Evolutionary conservation across 2,797 vertebrate species (phyloP).

Genomic region (Liasis olivaceus): DNA sequence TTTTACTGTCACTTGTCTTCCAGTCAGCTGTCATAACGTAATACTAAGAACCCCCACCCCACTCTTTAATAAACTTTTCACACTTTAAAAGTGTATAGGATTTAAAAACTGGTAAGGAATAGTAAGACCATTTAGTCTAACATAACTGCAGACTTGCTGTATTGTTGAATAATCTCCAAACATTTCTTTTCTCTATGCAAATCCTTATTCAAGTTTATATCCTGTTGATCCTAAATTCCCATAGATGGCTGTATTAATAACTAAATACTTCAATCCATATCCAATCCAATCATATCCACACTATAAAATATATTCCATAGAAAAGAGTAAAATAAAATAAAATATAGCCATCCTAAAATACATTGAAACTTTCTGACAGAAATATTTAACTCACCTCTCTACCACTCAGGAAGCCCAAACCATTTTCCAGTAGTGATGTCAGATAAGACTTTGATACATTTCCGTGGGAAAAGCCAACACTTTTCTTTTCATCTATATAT

Average conservation of each 20-base stretch:
- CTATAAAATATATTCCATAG: not conserved
- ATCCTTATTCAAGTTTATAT: not conserved
- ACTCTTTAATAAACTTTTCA: not conserved
- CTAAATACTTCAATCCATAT: not conserved
- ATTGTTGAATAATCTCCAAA: not conserved
- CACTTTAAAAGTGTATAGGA: not conserved
- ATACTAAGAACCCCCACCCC: not conserved
- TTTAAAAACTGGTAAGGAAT: not conserved
- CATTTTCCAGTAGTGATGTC: not conserved
- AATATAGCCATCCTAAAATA: not conserved
- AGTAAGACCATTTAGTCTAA: not conserved
- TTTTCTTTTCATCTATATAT: not conserved
- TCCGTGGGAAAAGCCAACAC: not conserved
- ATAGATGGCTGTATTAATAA: not conserved
- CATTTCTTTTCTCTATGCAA: not conserved
- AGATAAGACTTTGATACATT: not conserved
- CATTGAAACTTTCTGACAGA: not conserved
- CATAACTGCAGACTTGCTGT: not conserved
- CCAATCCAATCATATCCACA: not conserved
- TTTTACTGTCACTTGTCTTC: constrained; percentile 23
- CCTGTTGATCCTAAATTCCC: not conserved
- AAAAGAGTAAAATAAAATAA: not conserved
- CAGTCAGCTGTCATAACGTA: constrained; percentile 29
- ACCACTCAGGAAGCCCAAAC: not conserved
- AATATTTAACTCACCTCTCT: not conserved